phyloP scores from a whole-genome alignment of 2,797 vertebrate species.

The Rousettus madagascariensis region DNA sequence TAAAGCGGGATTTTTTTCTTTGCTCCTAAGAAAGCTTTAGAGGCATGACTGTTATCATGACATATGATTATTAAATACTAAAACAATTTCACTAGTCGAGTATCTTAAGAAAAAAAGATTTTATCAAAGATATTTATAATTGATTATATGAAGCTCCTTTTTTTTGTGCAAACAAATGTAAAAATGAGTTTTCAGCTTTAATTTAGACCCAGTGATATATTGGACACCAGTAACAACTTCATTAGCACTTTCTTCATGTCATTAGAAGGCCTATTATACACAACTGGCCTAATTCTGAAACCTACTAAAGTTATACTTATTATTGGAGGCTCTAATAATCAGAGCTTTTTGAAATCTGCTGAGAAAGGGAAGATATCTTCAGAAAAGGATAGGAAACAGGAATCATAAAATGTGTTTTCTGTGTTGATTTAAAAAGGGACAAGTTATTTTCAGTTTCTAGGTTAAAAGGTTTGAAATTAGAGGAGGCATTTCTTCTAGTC shows the following conservation, averaged over 20 bases:
- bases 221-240: not conserved
- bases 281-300: not conserved
- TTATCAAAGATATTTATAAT: not conserved
- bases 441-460: conserved; percentile 41
- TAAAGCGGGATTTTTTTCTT: not conserved
- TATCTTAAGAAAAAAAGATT: not conserved
- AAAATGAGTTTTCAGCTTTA: conserved; percentile 13
- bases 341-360: conserved; percentile 13
- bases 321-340: not conserved
- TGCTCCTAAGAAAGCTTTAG: not conserved
- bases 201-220: not conserved
- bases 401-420: not conserved
- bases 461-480: conserved; percentile 35
- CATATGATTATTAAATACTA: not conserved
- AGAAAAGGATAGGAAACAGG: not conserved
- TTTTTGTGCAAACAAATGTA: not conserved
- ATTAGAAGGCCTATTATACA: not conserved
- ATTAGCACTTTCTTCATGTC: not conserved
- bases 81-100: not conserved
- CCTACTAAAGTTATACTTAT: not conserved
- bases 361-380: not conserved
- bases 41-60: not conserved
- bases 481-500: conserved; percentile 24
- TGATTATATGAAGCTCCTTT: not conserved
- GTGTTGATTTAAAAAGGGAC: not conserved